Evolutionary conservation across 2,113 vertebrate species (phyloP).

Genomic region (Elephas maximus): DNA sequence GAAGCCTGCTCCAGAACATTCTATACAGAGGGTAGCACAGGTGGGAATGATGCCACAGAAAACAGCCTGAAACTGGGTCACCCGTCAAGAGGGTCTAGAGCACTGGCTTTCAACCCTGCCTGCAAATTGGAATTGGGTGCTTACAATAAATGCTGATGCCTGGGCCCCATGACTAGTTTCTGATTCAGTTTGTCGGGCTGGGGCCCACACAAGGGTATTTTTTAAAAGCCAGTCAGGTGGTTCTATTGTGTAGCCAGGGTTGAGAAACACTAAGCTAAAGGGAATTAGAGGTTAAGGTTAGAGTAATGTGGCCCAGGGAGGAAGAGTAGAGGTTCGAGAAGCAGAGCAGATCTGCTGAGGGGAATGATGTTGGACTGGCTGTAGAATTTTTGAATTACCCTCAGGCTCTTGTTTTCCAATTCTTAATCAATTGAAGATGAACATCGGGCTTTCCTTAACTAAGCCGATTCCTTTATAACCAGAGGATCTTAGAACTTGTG

Average conservation of each 20-base stretch:
- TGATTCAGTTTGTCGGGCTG: background rate
- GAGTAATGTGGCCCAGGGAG: background rate
- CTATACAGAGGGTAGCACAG: constrained; percentile 18
- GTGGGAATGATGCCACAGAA: background rate
- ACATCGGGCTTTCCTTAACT: background rate
- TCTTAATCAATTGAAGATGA: background rate
- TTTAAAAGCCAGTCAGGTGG: background rate
- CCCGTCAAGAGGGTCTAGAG: background rate
- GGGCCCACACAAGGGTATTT: background rate
- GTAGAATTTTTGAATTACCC: background rate
- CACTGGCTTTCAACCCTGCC: background rate
- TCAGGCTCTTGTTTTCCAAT: background rate
- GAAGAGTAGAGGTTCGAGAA: background rate
- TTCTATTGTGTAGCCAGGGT: background rate
- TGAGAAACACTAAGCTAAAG: background rate
- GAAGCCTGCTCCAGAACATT: background rate
- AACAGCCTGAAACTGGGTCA: constrained; percentile 47
- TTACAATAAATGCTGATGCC: background rate
- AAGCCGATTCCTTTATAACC: background rate
- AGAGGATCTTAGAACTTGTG: constrained; percentile 9
- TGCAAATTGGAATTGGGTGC: background rate
- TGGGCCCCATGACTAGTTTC: background rate
- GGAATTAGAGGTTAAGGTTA: background rate
- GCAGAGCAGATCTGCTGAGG: background rate
- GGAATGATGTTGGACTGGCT: background rate